Percentiles rank a stretch among this genome's conserved stretches.
phyloP scores from a whole-genome alignment of 1,140 invertebrate genomes.

The Mylabris phalerata region DNA sequence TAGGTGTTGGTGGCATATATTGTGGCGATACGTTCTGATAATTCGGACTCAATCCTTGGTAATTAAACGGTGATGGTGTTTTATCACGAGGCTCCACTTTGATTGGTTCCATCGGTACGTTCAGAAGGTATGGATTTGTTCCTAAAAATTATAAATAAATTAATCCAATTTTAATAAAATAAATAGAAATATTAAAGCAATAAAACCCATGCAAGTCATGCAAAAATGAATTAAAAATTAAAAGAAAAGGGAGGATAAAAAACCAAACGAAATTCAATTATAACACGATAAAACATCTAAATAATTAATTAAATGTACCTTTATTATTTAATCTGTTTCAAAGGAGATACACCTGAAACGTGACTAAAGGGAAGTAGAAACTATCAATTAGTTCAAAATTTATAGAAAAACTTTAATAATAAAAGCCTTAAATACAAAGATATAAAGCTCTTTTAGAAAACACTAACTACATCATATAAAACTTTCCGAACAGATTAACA shows the following conservation, averaged over 20 bases:
- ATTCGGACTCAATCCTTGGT: conserved; percentile 11
- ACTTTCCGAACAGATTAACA: conserved; percentile 15
- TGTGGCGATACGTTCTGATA: conserved; percentile 19
- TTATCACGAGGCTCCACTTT: conserved; percentile 35
- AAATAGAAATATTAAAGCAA: neutral
- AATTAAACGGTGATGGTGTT: conserved; percentile 15
- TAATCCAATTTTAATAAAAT: neutral
- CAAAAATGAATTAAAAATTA: too few relatives aligned
- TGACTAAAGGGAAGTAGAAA: too few relatives aligned
- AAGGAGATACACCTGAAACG: too few relatives aligned
- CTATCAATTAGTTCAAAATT: neutral
- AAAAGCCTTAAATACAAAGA: conserved; percentile 10
- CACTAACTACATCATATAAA: conserved; percentile 10
- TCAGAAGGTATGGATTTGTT: conserved; percentile 4
- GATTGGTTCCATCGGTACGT: conserved; percentile 25
- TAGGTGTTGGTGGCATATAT: conserved; percentile 7
- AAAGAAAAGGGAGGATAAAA: neutral
- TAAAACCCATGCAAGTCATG: too few relatives aligned
- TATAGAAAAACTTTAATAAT: conserved; percentile 1
- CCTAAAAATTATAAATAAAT: neutral
- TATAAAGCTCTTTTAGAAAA: conserved; percentile 14
- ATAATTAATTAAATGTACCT: neutral
- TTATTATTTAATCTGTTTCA: too few relatives aligned
- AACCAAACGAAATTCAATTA: neutral
- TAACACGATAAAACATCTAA: neutral